Percentiles rank a stretch among this genome's conserved stretches.
Evolutionary conservation across 2,113 vertebrate species (phyloP).

Genomic region (Boulengeromyrus knoepffleri): DNA sequence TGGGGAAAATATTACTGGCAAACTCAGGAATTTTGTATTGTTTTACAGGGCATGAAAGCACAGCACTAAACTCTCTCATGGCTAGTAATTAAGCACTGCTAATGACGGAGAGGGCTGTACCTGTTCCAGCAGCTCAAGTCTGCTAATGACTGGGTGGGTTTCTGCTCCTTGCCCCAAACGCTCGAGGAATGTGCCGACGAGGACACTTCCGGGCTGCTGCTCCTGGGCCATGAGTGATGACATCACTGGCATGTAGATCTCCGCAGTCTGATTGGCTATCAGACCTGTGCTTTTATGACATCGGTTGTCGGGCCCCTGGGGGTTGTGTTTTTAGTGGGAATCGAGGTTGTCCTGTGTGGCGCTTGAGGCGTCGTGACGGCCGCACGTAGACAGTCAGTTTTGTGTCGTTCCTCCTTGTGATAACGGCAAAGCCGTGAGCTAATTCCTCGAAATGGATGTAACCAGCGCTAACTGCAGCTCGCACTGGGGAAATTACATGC

Average conservation of each 20-base stretch:
- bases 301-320: neutral
- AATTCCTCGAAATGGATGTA: neutral
- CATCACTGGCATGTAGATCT: neutral
- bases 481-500: neutral
- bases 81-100: conserved; percentile 50
- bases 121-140: conserved; percentile 50
- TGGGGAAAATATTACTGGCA: conserved; percentile 35
- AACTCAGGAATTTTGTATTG: conserved; percentile 36
- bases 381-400: neutral
- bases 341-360: neutral
- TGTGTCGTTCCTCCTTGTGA: neutral
- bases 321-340: neutral
- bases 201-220: neutral
- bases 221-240: neutral
- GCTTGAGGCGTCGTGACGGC: neutral
- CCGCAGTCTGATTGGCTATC: neutral
- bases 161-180: conserved; percentile 38
- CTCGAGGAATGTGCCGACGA: conserved; percentile 44
- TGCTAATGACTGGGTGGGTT: conserved; percentile 47
- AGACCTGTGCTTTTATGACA: neutral
- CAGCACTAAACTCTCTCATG: conserved; percentile 38
- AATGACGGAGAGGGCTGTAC: conserved; percentile 46
- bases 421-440: neutral
- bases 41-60: conserved; percentile 38
- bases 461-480: neutral